These are phyloP conservation scores for Acropternis orthonyx DNA, from an alignment of 2,797 vertebrate genomes.

Conservation along the genomic window DNA sequence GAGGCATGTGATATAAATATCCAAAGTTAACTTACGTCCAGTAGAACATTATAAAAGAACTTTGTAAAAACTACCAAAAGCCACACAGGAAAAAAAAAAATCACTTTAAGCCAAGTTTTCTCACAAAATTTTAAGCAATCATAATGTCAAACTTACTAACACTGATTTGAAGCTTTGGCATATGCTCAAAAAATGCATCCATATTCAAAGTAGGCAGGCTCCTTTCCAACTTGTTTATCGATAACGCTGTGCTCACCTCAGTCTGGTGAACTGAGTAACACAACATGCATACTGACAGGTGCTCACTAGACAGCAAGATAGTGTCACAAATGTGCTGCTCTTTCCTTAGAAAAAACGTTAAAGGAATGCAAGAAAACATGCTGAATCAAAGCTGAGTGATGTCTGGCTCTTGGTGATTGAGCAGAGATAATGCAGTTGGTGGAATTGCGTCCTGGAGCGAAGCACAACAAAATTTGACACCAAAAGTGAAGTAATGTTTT, in stretches of 20 bases:
- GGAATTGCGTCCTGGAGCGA: neutral
- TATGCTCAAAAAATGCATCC: neutral
- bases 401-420: neutral
- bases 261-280: neutral
- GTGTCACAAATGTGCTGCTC: neutral
- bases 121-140: constrained; percentile 15
- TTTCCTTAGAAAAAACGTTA: neutral
- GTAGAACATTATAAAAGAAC: neutral
- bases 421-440: rapidly evolving
- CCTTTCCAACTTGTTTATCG: neutral
- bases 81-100: neutral
- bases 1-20: neutral
- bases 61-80: constrained; percentile 15
- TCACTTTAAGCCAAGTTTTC: constrained; percentile 20
- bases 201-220: neutral
- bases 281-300: neutral
- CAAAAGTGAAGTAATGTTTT: neutral
- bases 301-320: neutral
- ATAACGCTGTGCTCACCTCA: neutral
- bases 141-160: neutral
- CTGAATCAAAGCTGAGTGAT: neutral
- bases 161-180: constrained; percentile 20
- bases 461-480: neutral
- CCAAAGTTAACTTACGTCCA: neutral
- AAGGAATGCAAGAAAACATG: constrained; percentile 9